A percentile compares a stretch with the other conserved stretches of the same genome.
Conservation (phyloP, 2,888 invertebrate genomes). For the Pollenia griseotomentosa region DNA sequence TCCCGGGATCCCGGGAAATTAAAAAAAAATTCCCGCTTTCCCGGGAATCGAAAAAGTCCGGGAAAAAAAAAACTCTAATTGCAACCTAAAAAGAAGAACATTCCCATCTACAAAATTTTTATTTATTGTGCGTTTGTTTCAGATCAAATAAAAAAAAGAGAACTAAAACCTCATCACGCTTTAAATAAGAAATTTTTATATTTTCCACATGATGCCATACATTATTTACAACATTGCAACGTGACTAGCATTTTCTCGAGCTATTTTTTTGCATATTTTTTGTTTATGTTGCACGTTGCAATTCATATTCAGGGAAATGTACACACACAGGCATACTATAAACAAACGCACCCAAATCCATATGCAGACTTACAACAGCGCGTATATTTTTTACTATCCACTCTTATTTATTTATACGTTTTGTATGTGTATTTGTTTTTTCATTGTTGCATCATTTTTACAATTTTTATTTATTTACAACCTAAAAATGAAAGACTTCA, state of each 20-base stretch:
- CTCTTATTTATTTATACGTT: constrained; percentile 43
- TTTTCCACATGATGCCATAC: constrained; percentile 74
- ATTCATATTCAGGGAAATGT: constrained; percentile 53
- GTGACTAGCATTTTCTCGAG: constrained; percentile 65
- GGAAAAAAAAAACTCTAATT: too few relatives aligned
- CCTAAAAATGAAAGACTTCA: constrained; percentile 1
- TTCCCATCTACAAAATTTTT: constrained; percentile 2
- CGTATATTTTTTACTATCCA: not conserved
- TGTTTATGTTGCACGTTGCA: constrained; percentile 55
- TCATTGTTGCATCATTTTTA: constrained; percentile 35
- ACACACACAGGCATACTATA: not conserved
- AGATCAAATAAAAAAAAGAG: not conserved
- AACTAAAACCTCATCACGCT: constrained; percentile 62
- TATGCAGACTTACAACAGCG: not conserved
- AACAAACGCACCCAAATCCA: not conserved
- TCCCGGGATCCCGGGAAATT: too few relatives aligned
- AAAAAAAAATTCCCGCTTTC: too few relatives aligned
- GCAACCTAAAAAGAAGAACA: constrained; percentile 3
- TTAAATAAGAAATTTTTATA: constrained; percentile 67
- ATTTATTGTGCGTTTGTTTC: constrained; percentile 55
- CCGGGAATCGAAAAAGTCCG: too few relatives aligned
- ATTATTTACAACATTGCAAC: constrained; percentile 74
- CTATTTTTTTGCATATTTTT: constrained; percentile 7
- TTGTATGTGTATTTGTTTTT: constrained; percentile 10
- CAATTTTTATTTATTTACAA: constrained; percentile 59